These are phyloP conservation scores for Drosophila phalerata DNA, from an alignment of 2,888 invertebrate species.

Conservation along the genomic window DNA sequence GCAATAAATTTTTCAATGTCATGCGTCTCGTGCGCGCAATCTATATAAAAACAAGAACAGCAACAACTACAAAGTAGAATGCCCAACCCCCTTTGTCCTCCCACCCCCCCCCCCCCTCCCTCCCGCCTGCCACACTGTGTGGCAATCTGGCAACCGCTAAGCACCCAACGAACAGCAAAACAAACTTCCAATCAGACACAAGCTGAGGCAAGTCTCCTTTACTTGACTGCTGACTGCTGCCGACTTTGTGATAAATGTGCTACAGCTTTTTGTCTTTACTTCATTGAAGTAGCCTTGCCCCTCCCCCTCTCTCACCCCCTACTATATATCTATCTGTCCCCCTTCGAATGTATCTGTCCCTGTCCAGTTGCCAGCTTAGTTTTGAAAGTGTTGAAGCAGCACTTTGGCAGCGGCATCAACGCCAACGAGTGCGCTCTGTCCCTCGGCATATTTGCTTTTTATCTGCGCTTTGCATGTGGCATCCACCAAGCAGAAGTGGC, in stretches of 20 bases:
- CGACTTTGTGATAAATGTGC: slow-evolving; percentile 81
- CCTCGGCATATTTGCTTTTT: slow-evolving; percentile 73
- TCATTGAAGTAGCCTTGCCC: slow-evolving; percentile 67
- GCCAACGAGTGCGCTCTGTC: slow-evolving; percentile 47
- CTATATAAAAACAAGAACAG: slow-evolving; percentile 59
- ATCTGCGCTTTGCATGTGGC: slow-evolving; percentile 72
- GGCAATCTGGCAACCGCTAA: slow-evolving; percentile 71
- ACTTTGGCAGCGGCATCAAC: slow-evolving; percentile 76
- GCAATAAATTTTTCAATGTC: slow-evolving; percentile 85
- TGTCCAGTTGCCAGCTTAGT: slow-evolving; percentile 38
- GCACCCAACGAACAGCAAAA: slow-evolving; percentile 79
- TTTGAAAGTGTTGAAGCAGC: slow-evolving; percentile 80
- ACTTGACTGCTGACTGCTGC: slow-evolving; percentile 50
- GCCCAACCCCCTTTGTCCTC: slow-evolving; percentile 32
- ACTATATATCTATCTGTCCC: background rate
- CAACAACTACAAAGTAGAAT: slow-evolving; percentile 37
- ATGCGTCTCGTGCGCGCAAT: slow-evolving; percentile 77
- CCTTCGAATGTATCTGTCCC: too few species aligned
- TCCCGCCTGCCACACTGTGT: slow-evolving; percentile 5
- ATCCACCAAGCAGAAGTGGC: slow-evolving; percentile 3
- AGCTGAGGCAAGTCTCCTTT: slow-evolving; percentile 51
- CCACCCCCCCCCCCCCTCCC: background rate
- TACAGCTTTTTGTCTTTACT: slow-evolving; percentile 80
- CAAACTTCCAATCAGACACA: slow-evolving; percentile 79
- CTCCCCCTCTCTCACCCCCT: background rate